phyloP scores from a whole-genome alignment of 2,888 invertebrate species.

The Lasioglossum leucozonium region DNA sequence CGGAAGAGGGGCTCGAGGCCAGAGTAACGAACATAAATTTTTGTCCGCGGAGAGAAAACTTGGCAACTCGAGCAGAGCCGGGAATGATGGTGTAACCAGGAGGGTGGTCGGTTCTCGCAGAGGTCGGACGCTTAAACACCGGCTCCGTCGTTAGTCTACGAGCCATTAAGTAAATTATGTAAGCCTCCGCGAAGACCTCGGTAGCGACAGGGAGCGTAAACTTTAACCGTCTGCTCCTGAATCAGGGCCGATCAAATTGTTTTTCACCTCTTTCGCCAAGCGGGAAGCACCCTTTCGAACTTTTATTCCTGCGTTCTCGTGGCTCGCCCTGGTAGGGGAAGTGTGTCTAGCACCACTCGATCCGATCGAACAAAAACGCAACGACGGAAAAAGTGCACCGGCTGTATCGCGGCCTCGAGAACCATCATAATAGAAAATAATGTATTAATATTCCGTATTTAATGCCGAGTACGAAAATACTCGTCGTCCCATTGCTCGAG shows the following conservation, averaged over 20 bases:
- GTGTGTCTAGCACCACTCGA: conserved; percentile 31
- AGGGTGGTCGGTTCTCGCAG: conserved; percentile 43
- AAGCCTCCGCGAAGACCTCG: conserved; percentile 55
- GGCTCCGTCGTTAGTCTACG: conserved; percentile 68
- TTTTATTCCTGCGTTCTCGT: conserved; percentile 41
- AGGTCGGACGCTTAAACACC: conserved; percentile 57
- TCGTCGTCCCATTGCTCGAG: conserved; percentile 3
- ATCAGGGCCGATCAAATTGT: conserved; percentile 67
- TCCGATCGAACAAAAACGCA: conserved; percentile 28
- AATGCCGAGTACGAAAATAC: conserved; percentile 12
- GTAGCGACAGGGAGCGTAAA: conserved; percentile 60
- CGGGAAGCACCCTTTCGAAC: conserved; percentile 21
- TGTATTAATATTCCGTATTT: conserved; percentile 19
- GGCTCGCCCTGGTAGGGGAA: neutral
- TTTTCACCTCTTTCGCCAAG: conserved; percentile 33
- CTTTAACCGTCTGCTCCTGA: conserved; percentile 60
- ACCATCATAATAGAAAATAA: conserved; percentile 12
- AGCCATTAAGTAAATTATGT: conserved; percentile 72
- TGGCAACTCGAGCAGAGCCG: conserved; percentile 24
- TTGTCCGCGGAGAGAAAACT: conserved; percentile 39
- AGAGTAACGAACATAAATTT: conserved; percentile 52
- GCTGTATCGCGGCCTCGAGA: neutral
- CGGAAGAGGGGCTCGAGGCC: conserved; percentile 7
- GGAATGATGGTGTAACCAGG: neutral
- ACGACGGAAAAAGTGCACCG: conserved; percentile 4